Percentiles rank a stretch among this genome's conserved stretches.
These are phyloP conservation scores for Drosophila varians DNA, from an alignment of 1,140 invertebrate genomes.

Conservation along the genomic window DNA sequence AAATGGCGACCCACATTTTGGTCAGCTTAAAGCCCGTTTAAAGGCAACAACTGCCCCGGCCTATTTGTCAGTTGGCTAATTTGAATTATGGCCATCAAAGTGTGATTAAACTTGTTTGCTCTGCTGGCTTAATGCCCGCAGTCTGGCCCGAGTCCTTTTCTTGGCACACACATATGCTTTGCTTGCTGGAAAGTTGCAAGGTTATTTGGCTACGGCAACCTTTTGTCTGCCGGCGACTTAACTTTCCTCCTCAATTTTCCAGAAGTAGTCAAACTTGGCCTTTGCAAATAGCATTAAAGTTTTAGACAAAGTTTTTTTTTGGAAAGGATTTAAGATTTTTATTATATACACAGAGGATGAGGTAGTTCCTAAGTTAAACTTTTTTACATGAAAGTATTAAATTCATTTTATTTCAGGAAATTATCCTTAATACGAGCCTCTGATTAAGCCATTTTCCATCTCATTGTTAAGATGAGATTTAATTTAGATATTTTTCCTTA, in stretches of 20 bases:
- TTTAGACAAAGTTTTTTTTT: not conserved
- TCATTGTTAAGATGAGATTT: not conserved
- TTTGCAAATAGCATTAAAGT: not conserved
- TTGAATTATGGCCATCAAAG: constrained; percentile 79
- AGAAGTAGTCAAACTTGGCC: constrained; percentile 1
- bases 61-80: constrained; percentile 75
- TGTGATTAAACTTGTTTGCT: constrained; percentile 69
- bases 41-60: constrained; percentile 46
- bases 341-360: no score
- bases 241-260: not conserved
- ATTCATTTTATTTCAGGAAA: no score
- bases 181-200: constrained; percentile 16
- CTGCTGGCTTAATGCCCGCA: constrained; percentile 51
- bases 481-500: not conserved
- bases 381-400: no score
- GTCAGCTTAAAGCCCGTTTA: constrained; percentile 66
- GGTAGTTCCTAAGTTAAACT: no score
- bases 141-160: constrained; percentile 35
- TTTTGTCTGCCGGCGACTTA: constrained; percentile 2
- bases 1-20: constrained; percentile 46
- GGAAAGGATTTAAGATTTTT: no score
- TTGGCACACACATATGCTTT: constrained; percentile 53
- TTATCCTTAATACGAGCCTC: no score
- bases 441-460: no score
- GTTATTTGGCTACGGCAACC: constrained; percentile 26